Base-by-base conservation (phyloP, 37 sponge, comb jelly and placozoan genomes). In the Eunapius fragilis region DNA sequence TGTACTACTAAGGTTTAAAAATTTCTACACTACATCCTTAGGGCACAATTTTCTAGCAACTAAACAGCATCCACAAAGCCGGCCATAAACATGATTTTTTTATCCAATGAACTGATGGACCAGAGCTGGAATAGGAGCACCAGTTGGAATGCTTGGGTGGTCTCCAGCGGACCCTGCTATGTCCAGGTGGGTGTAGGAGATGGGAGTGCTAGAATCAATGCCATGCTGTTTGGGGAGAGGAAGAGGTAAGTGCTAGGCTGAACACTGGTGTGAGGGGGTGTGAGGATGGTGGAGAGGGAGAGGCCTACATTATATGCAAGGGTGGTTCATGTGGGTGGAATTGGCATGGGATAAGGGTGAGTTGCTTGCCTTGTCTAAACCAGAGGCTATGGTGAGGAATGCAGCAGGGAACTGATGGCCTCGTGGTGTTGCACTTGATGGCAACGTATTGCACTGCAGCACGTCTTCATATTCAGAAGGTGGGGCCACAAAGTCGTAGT, bases 331-430 rank as follows among this genome's bases (percentile, higher is more conserved):
- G n/a, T n/a, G n/a, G n/a, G n/a, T n/a, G n/a, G n/a, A n/a, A n/a
- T n/a, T n/a, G n/a, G n/a, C n/a, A n/a, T n/a, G n/a, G n/a, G n/a
- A n/a, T n/a, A n/a, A n/a, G n/a, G n/a, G n/a, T n/a, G n/a, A n/a
- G n/a, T n/a, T n/a, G n/a, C 68, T 79, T 9, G 85, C 89, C 85
- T 89, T 78, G 79, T 89, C 79, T 58, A 89, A 38, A n/a, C 86
- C 86, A 23, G 89, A 89, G 25, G 89, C 89, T 32, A 77, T 69
- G 33, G 76, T 76, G 35, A 85, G 34, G 45, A 89, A 89, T 7
- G 89, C 89, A 78, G 89, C 89, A 13, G 89, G 89, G 38, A 85
- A 89, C 85, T 89, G 89, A 48, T 89, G 89, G 12, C 89, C 89
- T 45, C 89, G n/a, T 25, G 89, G 79, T 78, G 89, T 89, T 11